Conservation (phyloP, 2,888 invertebrate genomes). For the Cactoblastis cactorum region DNA sequence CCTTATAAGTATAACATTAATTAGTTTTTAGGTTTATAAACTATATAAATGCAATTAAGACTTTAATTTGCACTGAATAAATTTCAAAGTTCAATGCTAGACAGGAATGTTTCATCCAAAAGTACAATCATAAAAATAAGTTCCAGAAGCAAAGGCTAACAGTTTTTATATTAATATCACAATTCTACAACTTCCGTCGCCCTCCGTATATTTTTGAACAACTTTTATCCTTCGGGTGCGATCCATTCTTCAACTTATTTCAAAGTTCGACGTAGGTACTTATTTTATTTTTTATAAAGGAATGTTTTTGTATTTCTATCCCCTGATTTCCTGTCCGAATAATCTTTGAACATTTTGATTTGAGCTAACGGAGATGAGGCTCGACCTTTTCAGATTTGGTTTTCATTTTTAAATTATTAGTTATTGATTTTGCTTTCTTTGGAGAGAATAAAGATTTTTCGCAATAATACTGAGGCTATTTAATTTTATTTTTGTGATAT, state of each 20-base stretch:
- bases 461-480: no score
- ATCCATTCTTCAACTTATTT: constrained; percentile 14
- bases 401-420: not conserved
- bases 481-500: no score
- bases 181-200: constrained; percentile 1
- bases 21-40: no score
- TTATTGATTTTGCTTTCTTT: no score
- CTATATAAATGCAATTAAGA: no score
- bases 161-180: constrained; percentile 10
- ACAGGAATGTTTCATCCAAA: not conserved
- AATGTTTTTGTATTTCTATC: constrained; percentile 3
- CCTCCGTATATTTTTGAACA: constrained; percentile 10
- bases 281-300: constrained; percentile 8
- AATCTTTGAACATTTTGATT: not conserved
- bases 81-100: not conserved
- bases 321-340: not conserved
- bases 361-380: not conserved
- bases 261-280: constrained; percentile 5
- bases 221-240: constrained; percentile 11
- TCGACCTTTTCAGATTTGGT: not conserved
- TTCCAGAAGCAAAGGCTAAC: not conserved
- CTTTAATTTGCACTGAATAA: no score
- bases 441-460: no score
- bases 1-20: no score
- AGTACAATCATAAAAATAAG: not conserved